Evolutionary conservation across 92 coral and sea anemone species (phyloP).

Genomic region (Siderastrea siderea): DNA sequence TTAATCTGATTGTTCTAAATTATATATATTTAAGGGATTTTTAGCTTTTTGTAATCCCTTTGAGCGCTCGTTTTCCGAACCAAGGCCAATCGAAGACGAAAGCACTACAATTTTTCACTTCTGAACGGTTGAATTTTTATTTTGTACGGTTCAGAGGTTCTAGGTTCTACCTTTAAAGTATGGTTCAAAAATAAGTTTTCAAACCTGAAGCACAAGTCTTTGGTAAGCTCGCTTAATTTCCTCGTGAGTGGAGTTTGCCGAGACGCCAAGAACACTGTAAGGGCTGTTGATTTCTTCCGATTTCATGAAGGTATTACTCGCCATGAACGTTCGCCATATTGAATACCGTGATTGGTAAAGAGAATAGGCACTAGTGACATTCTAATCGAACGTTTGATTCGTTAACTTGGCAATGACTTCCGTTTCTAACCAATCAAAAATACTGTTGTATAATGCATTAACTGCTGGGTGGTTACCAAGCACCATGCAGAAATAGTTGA

Average conservation of each 20-base stretch:
- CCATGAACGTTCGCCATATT: slow-evolving; percentile 61
- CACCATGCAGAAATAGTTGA: neutral
- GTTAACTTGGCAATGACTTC: neutral
- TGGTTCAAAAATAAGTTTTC: neutral
- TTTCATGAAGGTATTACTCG: neutral
- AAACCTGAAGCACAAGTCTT: slow-evolving; percentile 78
- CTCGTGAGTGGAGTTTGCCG: slow-evolving; percentile 66
- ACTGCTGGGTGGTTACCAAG: slow-evolving; percentile 40
- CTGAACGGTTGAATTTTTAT: too few species aligned
- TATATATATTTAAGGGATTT: too few species aligned
- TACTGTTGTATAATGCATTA: neutral
- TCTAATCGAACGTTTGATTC: slow-evolving; percentile 50
- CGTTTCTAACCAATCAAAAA: slow-evolving; percentile 46
- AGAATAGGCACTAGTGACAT: slow-evolving; percentile 13
- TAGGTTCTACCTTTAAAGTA: too few species aligned
- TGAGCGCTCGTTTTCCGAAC: too few species aligned
- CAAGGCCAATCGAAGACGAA: too few species aligned
- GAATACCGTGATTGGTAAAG: slow-evolving; percentile 10
- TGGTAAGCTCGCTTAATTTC: slow-evolving; percentile 92
- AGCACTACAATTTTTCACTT: too few species aligned
- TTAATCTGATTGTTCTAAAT: too few species aligned
- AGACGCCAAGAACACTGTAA: slow-evolving; percentile 87
- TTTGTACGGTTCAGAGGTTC: too few species aligned
- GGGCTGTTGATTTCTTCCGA: slow-evolving; percentile 35
- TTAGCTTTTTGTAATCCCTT: too few species aligned